Conservation (phyloP, 2,113 vertebrate genomes). For the Tetraodon nigroviridis region DNA sequence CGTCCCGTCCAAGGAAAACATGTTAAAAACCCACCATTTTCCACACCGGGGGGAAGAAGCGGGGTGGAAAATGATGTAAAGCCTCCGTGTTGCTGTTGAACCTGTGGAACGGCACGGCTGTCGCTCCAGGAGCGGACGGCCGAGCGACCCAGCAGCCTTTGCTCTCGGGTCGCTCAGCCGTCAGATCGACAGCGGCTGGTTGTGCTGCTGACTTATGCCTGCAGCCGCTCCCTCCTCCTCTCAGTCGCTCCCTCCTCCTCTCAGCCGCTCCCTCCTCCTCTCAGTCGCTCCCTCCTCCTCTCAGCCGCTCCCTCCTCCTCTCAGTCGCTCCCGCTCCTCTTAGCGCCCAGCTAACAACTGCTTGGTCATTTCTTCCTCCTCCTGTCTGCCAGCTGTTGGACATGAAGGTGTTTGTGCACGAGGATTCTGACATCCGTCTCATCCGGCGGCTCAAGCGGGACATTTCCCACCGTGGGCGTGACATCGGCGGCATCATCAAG, state of each 20-base stretch:
- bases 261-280: background rate
- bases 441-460: conserved; percentile 85
- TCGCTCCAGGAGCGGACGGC: conserved; percentile 11
- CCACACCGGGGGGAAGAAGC: background rate
- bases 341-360: background rate
- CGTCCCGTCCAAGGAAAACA: background rate
- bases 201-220: conserved; percentile 46
- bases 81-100: conserved; percentile 14
- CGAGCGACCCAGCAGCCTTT: conserved; percentile 23
- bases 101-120: conserved; percentile 12
- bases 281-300: background rate
- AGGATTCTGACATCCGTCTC: conserved; percentile 87
- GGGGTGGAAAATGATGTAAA: conserved; percentile 11
- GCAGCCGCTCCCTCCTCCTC: background rate
- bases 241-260: conserved; percentile 21
- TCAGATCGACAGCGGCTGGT: conserved; percentile 45
- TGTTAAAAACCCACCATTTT: background rate
- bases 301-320: conserved; percentile 21
- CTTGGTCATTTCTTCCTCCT: background rate
- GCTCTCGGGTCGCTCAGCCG: conserved; percentile 11
- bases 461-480: conserved; percentile 80
- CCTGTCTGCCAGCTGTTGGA: conserved; percentile 67
- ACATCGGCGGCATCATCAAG: conserved; percentile 84
- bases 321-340: too few relatives aligned
- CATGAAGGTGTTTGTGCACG: conserved; percentile 94